Base-by-base conservation (phyloP, 2,113 vertebrate species). In the Lepisosteus oculatus region DNA sequence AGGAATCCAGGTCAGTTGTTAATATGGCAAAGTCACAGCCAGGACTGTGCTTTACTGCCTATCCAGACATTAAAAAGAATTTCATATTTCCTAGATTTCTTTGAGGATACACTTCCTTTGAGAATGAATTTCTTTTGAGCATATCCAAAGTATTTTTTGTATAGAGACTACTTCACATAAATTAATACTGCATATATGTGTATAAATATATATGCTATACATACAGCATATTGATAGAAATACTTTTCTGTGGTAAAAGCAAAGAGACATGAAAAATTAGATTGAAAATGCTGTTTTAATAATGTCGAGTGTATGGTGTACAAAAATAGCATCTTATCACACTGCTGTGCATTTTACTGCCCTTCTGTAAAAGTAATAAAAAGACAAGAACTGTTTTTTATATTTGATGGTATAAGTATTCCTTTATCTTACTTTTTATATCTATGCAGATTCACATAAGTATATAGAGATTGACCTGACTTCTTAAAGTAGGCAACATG, bases 1-100 rank as follows among this genome's bases (percentile, higher is more conserved):
- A 72, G 71, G 77, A 76, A 78, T 76, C 70, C 68, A 47, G 83
- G 85, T 86, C 73, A 84, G 76, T 75, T 76, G 83, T 83, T 83
- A 87, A 77, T 79, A 78, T 55, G 68, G 76, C 72, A 74, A 68
- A 85, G 70, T 82, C 78, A 81, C 82, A 78, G 82, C 80, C 79
- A 85, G 85, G 84, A 84, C 82, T 79, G 80, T 79, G 84, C 87
- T 86, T 85, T 79, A 81, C 80, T 84, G 79, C 77, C 81, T 81
- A 88, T 86, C 84, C 83, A 88, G 85, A 90, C 89, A 88, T 90
- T 90, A 90, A 90, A 89, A 89, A 87, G 86, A 89, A 90, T 90
- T 87, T 73, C 79, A 85, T 85, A 90, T 90, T 85, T 73, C 83
- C 81, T 71, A 83, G 83, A 87, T 85, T 90, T 89, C 87, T 89